Conservation (phyloP, 1,140 invertebrate genomes). For the Cydia strobilella region DNA sequence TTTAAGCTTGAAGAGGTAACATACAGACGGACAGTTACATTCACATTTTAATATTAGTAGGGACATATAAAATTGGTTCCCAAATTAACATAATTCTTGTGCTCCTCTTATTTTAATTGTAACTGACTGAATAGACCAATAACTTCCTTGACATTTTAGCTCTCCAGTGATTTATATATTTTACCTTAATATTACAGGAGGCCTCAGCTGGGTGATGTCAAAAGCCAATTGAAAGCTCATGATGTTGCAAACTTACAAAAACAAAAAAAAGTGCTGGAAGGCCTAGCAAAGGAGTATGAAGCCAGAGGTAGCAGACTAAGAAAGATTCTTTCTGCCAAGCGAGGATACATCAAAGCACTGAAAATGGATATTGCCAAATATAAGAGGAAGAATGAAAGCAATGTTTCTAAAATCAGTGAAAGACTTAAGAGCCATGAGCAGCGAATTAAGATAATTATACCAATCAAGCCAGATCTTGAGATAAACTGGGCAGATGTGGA, state of each 20-base stretch:
- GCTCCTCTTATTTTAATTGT: too few species aligned
- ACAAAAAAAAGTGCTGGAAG: constrained; percentile 65
- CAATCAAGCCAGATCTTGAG: constrained; percentile 49
- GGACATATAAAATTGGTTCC: too few species aligned
- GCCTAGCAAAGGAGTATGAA: constrained; percentile 70
- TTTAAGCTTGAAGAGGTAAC: too few species aligned
- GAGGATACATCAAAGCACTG: constrained; percentile 68
- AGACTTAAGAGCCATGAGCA: constrained; percentile 60
- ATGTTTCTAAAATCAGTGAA: constrained; percentile 56
- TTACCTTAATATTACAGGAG: constrained; percentile 59
- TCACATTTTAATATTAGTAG: too few species aligned
- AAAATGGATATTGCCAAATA: constrained; percentile 73
- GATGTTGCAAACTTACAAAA: constrained; percentile 67
- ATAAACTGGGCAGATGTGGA: constrained; percentile 53
- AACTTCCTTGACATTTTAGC: too few species aligned
- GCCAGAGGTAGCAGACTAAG: constrained; percentile 66
- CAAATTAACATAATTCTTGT: too few species aligned
- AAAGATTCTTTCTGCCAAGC: constrained; percentile 63
- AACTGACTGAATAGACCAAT: too few species aligned
- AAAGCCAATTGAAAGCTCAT: constrained; percentile 63
- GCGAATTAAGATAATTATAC: constrained; percentile 46
- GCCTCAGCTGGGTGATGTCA: constrained; percentile 68
- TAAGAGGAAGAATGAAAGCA: constrained; percentile 68
- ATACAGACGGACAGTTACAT: too few species aligned
- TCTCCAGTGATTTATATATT: constrained; percentile 6